A percentile compares a stretch with the other conserved stretches of the same genome.
Conservation (phyloP, 2,888 invertebrate genomes). For the Axea sp. region DNA sequence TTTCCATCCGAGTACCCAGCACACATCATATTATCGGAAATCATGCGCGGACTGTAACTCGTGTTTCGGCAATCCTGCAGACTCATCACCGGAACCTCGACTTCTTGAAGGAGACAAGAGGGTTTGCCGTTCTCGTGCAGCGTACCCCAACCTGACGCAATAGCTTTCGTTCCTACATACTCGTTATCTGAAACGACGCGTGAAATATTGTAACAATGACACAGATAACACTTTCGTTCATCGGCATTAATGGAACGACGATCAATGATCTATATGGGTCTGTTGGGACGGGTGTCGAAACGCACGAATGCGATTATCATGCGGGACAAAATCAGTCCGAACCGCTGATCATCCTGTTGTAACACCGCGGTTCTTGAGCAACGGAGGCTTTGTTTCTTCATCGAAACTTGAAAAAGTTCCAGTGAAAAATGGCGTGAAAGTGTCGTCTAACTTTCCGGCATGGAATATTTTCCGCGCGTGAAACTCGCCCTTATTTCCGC, state of each 20-base stretch:
- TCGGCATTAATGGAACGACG: too few species aligned
- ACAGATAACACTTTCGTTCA: too few species aligned
- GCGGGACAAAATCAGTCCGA: too few species aligned
- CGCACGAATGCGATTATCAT: too few species aligned
- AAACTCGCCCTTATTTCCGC: constrained; percentile 49
- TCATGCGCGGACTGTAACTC: constrained; percentile 91
- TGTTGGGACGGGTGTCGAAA: too few species aligned
- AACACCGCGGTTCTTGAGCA: too few species aligned
- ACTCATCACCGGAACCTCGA: constrained; percentile 85
- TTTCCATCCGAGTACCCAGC: constrained; percentile 88
- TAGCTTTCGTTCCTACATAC: constrained; percentile 87
- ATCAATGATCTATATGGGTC: too few species aligned
- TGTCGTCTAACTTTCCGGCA: not conserved
- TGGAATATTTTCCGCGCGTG: constrained; percentile 33
- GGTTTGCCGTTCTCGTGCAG: constrained; percentile 91
- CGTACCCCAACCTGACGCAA: constrained; percentile 93
- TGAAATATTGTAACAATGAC: too few species aligned
- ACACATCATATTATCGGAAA: constrained; percentile 93
- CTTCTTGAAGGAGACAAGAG: constrained; percentile 90
- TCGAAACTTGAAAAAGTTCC: not conserved
- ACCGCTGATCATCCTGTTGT: too few species aligned
- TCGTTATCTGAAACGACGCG: constrained; percentile 81
- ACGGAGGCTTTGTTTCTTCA: not conserved
- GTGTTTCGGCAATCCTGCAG: constrained; percentile 81
- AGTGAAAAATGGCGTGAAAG: not conserved